These are phyloP conservation scores for Spicauda simplicius DNA, from an alignment of 2,888 invertebrate genomes.

Conservation along the genomic window DNA sequence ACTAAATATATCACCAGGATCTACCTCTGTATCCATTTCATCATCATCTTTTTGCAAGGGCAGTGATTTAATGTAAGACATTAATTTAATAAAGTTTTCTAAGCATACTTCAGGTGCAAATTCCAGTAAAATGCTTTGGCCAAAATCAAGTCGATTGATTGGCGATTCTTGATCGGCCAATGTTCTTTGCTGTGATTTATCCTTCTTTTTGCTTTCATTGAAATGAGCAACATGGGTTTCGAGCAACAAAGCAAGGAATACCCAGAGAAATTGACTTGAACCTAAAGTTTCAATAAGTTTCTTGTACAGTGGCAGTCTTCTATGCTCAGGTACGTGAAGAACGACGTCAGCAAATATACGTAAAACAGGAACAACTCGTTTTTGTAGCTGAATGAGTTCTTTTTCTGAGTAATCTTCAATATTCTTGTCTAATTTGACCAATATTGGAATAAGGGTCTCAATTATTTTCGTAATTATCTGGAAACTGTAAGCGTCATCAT, in stretches of 20 bases:
- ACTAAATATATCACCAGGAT: constrained; percentile 85
- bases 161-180: constrained; percentile 75
- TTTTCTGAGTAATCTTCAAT: constrained; percentile 66
- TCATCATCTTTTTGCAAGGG: constrained; percentile 87
- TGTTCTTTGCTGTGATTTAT: constrained; percentile 57
- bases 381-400: constrained; percentile 69
- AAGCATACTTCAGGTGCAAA: constrained; percentile 87
- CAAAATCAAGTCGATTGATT: constrained; percentile 87
- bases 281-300: constrained; percentile 91
- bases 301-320: constrained; percentile 91
- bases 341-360: constrained; percentile 96
- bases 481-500: constrained; percentile 97
- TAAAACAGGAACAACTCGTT: constrained; percentile 87
- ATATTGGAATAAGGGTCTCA: constrained; percentile 94
- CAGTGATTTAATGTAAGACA: constrained; percentile 87
- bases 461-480: constrained; percentile 96
- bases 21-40: constrained; percentile 66
- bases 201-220: constrained; percentile 74
- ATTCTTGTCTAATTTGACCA: constrained; percentile 83
- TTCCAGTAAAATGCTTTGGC: constrained; percentile 86
- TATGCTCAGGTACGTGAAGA: constrained; percentile 96
- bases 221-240: constrained; percentile 88
- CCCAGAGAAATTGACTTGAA: constrained; percentile 87
- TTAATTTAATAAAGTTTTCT: constrained; percentile 87
- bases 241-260: constrained; percentile 89